Percentiles rank a stretch among this genome's conserved stretches.
These are phyloP conservation scores for Symphodus melops DNA, from an alignment of 2,113 vertebrate genomes.

Conservation along the genomic window DNA sequence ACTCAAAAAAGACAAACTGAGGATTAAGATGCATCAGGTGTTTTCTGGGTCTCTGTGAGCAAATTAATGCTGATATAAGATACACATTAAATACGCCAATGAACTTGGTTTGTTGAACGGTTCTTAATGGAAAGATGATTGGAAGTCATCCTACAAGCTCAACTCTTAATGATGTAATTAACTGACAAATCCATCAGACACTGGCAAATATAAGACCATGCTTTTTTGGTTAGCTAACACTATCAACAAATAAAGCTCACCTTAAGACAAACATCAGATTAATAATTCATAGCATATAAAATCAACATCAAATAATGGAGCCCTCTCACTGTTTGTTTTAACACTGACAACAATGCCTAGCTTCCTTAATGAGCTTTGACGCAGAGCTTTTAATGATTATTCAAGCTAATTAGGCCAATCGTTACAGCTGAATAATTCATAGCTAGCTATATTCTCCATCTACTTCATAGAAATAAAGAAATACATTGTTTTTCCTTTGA, in stretches of 20 bases:
- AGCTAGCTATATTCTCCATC: neutral
- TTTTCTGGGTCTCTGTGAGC: slow-evolving; percentile 7
- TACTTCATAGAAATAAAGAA: neutral
- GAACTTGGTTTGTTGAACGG: neutral
- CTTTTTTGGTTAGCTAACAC: neutral
- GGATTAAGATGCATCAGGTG: slow-evolving; percentile 14
- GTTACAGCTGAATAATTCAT: neutral
- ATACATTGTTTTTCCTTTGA: neutral
- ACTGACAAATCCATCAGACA: slow-evolving; percentile 29
- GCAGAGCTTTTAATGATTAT: neutral
- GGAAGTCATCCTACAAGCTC: neutral
- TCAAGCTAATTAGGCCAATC: neutral
- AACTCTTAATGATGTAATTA: slow-evolving; percentile 26
- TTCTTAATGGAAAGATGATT: slow-evolving; percentile 12
- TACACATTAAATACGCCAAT: slow-evolving; percentile 8
- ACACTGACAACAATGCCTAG: neutral
- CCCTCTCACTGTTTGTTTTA: slow-evolving; percentile 5
- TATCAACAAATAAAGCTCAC: slow-evolving; percentile 1
- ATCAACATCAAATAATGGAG: neutral
- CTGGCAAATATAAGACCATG: neutral
- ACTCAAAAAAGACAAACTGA: slow-evolving; percentile 17
- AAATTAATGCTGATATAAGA: slow-evolving; percentile 27
- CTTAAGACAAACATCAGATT: slow-evolving; percentile 23
- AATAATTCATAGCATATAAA: neutral
- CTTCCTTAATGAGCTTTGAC: neutral